Conservation (phyloP, 2,888 invertebrate species). For the Stictocephala bisonia region DNA sequence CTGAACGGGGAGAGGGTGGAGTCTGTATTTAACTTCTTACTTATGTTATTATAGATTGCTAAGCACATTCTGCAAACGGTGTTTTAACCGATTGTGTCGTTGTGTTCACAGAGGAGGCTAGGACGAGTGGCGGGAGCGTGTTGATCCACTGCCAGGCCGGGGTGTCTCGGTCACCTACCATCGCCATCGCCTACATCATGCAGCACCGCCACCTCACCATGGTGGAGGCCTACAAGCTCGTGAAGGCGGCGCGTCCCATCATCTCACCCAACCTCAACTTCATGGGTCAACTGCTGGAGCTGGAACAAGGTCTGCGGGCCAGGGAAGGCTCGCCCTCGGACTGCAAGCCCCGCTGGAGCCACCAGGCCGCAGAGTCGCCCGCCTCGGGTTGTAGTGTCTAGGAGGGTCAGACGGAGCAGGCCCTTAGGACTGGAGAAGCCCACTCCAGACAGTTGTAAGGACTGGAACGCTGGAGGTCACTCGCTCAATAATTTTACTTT, state of each 20-base stretch:
- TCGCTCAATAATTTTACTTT: too few relatives aligned
- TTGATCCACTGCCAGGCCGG: constrained; percentile 96
- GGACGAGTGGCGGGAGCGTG: constrained; percentile 77
- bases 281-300: constrained; percentile 88
- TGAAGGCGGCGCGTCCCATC: constrained; percentile 86
- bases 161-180: constrained; percentile 92
- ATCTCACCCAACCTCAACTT: constrained; percentile 97
- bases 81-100: constrained; percentile 46
- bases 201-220: constrained; percentile 84
- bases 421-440: too few relatives aligned
- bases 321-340: constrained; percentile 47
- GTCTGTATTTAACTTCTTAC: too few relatives aligned
- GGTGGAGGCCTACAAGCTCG: constrained; percentile 88
- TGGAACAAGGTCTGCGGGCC: constrained; percentile 76
- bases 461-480: too few relatives aligned
- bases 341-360: constrained; percentile 65
- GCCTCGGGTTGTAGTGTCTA: constrained; percentile 70
- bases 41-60: too few relatives aligned
- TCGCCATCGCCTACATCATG: constrained; percentile 96
- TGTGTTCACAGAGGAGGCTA: constrained; percentile 75
- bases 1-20: too few relatives aligned
- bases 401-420: too few relatives aligned
- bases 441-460: too few relatives aligned
- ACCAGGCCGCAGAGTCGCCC: constrained; percentile 68
- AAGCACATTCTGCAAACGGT: too few relatives aligned